phyloP scores from a whole-genome alignment of 2,888 invertebrate species.

The Caprella mutica region DNA sequence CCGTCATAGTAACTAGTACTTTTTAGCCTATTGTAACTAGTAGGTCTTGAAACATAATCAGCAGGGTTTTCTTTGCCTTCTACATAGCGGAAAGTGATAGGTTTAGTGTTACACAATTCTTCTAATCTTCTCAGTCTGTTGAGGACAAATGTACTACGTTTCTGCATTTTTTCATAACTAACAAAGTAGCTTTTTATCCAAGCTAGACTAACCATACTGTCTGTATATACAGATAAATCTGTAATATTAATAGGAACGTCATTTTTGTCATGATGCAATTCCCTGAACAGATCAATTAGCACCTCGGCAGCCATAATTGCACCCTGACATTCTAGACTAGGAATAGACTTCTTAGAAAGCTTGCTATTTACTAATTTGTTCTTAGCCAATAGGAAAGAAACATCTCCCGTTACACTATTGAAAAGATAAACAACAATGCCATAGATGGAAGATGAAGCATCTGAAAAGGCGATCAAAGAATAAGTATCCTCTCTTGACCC shows the following conservation, averaged over 20 bases:
- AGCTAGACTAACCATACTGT: neutral
- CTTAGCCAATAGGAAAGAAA: neutral
- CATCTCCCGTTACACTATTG: neutral
- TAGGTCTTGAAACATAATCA: neutral
- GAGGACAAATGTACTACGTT: neutral
- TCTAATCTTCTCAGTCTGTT: neutral
- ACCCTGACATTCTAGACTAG: neutral
- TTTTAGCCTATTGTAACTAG: too few relatives aligned
- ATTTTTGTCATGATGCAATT: neutral
- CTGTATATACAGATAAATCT: neutral
- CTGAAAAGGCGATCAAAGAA: neutral
- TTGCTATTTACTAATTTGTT: slow-evolving; percentile 3
- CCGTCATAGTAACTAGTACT: too few relatives aligned
- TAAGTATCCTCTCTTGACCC: neutral
- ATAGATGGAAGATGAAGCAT: slow-evolving; percentile 1
- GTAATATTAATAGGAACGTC: neutral
- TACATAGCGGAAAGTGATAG: neutral
- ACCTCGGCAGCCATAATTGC: neutral
- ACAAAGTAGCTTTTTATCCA: neutral
- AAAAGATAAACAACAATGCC: neutral
- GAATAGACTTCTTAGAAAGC: neutral
- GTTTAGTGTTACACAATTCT: neutral
- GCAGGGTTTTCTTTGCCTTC: neutral
- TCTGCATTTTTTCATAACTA: slow-evolving; percentile 5
- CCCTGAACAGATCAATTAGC: neutral